Conservation (phyloP, 2,113 vertebrate species). For the Piprites chloris region DNA sequence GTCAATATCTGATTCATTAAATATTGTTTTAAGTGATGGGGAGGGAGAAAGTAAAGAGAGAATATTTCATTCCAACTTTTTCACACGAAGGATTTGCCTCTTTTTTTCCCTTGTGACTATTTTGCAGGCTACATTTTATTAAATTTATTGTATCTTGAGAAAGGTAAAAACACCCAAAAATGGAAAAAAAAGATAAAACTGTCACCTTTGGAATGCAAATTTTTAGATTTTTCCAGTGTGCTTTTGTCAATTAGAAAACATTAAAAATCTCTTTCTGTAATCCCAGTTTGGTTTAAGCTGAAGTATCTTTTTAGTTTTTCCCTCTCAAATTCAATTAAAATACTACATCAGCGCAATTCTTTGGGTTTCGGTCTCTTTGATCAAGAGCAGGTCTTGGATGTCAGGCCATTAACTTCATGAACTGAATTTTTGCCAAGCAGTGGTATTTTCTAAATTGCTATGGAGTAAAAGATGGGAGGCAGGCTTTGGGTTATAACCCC, state of each 20-base stretch:
- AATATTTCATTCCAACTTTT: neutral
- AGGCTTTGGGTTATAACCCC: neutral
- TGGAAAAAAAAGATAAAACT: neutral
- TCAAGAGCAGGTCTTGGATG: neutral
- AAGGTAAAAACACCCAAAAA: fast-evolving
- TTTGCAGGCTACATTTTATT: neutral
- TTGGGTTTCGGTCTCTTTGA: neutral
- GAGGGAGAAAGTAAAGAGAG: no score
- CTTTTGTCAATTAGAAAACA: neutral
- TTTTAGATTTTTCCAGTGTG: neutral
- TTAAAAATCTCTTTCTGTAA: neutral
- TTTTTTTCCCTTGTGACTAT: neutral
- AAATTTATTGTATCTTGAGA: neutral
- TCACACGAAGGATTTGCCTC: neutral
- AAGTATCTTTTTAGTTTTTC: neutral
- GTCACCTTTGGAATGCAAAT: fast-evolving
- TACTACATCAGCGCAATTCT: neutral
- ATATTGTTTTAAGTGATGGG: neutral
- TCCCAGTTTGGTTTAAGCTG: neutral
- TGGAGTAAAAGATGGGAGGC: neutral
- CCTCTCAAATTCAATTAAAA: neutral
- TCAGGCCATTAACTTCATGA: neutral
- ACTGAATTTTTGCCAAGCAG: neutral
- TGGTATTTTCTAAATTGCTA: neutral
- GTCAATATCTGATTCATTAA: neutral